These are phyloP conservation scores for Lacanobia oleracea DNA, from an alignment of 2,888 invertebrate species.

Conservation along the genomic window DNA sequence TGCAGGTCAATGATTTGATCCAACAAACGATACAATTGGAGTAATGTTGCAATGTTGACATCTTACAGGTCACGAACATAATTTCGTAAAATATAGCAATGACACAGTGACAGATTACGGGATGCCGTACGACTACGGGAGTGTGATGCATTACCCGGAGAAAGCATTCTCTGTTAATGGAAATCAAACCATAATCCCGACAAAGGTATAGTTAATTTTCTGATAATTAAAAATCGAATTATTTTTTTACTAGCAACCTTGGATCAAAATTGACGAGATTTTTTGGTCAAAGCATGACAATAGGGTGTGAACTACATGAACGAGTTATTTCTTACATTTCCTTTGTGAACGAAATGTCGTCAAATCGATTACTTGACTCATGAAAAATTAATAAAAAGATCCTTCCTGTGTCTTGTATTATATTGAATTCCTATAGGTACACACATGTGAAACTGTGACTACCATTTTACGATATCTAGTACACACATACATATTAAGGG, in stretches of 20 bases:
- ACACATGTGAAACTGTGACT: not conserved
- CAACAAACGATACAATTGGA: slow-evolving; percentile 20
- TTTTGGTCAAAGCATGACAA: no score
- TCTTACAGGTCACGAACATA: slow-evolving; percentile 88
- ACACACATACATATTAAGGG: no score
- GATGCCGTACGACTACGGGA: slow-evolving; percentile 92
- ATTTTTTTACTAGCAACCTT: not conserved
- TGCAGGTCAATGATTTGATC: slow-evolving; percentile 31
- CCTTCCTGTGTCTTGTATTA: not conserved
- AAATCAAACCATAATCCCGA: slow-evolving; percentile 92
- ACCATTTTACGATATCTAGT: not conserved
- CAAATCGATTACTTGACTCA: not conserved
- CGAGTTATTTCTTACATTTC: not conserved
- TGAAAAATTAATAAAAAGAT: not conserved
- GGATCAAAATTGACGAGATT: not conserved
- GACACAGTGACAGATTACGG: slow-evolving; percentile 92
- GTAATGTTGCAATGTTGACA: slow-evolving; percentile 36
- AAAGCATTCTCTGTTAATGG: slow-evolving; percentile 93
- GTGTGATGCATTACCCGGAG: slow-evolving; percentile 94
- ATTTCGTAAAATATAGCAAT: slow-evolving; percentile 93
- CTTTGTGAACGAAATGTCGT: not conserved
- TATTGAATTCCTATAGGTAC: not conserved
- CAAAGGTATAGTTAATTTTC: slow-evolving; percentile 73
- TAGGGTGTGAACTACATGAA: not conserved
- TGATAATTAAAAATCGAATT: not conserved